These are phyloP conservation scores for Actenoides lindsayi DNA, from an alignment of 2,113 vertebrate species.

Conservation along the genomic window DNA sequence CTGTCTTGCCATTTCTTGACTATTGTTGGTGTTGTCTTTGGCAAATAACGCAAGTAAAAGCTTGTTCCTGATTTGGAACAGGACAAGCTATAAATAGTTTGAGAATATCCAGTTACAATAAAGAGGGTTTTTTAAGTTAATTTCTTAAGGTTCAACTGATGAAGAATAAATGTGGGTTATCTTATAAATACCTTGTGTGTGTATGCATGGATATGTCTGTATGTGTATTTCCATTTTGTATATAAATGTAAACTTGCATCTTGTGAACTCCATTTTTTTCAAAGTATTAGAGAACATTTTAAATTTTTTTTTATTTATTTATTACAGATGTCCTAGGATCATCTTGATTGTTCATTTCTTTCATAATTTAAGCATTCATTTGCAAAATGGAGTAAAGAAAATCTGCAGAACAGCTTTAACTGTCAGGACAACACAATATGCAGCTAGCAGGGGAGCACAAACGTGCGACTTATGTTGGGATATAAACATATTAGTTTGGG, in stretches of 20 bases:
- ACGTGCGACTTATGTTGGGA: background rate
- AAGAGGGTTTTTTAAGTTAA: background rate
- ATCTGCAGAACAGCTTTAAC: background rate
- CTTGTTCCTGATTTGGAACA: background rate
- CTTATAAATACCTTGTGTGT: background rate
- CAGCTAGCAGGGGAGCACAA: slow-evolving; percentile 7
- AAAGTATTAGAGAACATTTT: background rate
- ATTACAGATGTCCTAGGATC: background rate
- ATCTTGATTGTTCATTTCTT: slow-evolving; percentile 50
- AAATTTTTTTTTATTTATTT: slow-evolving; percentile 38
- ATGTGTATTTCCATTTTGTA: slow-evolving; percentile 49
- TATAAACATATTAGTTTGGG: slow-evolving; percentile 70
- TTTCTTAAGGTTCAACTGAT: slow-evolving; percentile 21
- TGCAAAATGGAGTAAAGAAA: slow-evolving; percentile 2
- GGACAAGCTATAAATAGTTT: background rate
- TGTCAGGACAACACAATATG: background rate
- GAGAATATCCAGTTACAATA: background rate
- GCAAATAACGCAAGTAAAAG: background rate
- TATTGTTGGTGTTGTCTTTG: background rate
- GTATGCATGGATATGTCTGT: background rate
- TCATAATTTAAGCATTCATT: slow-evolving; percentile 11
- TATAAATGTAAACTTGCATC: slow-evolving; percentile 32
- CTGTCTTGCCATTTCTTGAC: background rate
- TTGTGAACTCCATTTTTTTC: background rate
- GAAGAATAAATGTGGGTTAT: background rate